Percentiles rank a stretch among this genome's conserved stretches.
phyloP scores from a whole-genome alignment of 2,113 vertebrate genomes.

The Carlito syrichta region DNA sequence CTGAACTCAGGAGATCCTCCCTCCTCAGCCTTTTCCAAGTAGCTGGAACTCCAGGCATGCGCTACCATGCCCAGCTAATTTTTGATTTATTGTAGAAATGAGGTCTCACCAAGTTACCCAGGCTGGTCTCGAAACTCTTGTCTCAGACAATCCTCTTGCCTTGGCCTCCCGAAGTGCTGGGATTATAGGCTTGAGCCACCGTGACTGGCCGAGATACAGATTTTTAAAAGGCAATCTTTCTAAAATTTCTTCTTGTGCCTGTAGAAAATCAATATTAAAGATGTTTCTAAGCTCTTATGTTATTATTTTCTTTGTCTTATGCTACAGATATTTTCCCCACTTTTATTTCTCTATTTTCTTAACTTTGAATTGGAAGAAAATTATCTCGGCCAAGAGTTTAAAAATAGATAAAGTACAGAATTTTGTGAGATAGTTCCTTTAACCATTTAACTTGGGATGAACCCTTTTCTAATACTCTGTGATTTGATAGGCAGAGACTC shows the following conservation, averaged over 20 bases:
- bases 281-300: not conserved
- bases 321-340: not conserved
- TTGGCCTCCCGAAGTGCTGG: too few relatives aligned
- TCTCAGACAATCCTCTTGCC: too few relatives aligned
- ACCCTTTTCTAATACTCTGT: not conserved
- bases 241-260: not conserved
- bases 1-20: too few relatives aligned
- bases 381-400: not conserved
- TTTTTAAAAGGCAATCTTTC: not conserved
- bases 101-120: too few relatives aligned
- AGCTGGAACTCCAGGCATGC: too few relatives aligned
- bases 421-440: not conserved
- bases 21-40: too few relatives aligned
- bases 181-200: too few relatives aligned
- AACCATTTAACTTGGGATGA: not conserved
- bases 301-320: not conserved
- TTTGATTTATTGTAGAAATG: too few relatives aligned
- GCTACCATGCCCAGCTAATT: too few relatives aligned
- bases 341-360: not conserved
- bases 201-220: not conserved
- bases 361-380: constrained; percentile 9
- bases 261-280: not conserved
- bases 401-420: not conserved
- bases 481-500: not conserved
- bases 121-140: too few relatives aligned